A percentile compares a stretch with the other conserved stretches of the same genome.
Evolutionary conservation across 1,140 invertebrate species (phyloP).

Genomic region (Drosophila burlai): DNA sequence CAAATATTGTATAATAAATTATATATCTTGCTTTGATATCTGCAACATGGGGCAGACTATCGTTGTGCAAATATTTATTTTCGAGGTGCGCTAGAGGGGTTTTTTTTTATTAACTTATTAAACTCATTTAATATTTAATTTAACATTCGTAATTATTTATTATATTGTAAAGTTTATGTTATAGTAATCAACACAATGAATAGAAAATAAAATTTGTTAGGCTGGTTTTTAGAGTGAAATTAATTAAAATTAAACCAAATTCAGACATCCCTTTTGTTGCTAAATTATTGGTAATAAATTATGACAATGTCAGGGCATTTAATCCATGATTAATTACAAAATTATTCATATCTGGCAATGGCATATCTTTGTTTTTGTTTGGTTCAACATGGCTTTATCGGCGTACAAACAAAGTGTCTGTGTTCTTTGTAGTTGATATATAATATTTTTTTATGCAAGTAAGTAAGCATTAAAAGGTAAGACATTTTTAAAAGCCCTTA

Average conservation of each 20-base stretch:
- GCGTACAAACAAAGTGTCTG: background rate
- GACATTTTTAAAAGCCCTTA: background rate
- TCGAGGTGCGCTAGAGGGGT: no score
- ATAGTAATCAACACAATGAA: background rate
- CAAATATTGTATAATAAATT: conserved; percentile 44
- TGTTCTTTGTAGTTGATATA: background rate
- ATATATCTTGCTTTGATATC: conserved; percentile 7
- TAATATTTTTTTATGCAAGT: background rate
- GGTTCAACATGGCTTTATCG: background rate
- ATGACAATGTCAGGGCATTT: background rate
- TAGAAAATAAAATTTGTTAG: background rate
- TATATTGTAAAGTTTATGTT: background rate
- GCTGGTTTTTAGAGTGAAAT: background rate
- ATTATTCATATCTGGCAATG: background rate
- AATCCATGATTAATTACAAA: conserved; percentile 7
- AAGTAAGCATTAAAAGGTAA: background rate
- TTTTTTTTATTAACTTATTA: no score
- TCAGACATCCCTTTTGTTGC: background rate
- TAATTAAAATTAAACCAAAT: background rate
- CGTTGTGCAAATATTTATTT: conserved; percentile 20
- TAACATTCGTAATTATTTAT: background rate
- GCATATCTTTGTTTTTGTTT: background rate
- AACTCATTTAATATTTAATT: no score
- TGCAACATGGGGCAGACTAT: background rate
- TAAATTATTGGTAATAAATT: conserved; percentile 6